phyloP scores from a whole-genome alignment of 2,888 invertebrate species.

The Nebria salina region DNA sequence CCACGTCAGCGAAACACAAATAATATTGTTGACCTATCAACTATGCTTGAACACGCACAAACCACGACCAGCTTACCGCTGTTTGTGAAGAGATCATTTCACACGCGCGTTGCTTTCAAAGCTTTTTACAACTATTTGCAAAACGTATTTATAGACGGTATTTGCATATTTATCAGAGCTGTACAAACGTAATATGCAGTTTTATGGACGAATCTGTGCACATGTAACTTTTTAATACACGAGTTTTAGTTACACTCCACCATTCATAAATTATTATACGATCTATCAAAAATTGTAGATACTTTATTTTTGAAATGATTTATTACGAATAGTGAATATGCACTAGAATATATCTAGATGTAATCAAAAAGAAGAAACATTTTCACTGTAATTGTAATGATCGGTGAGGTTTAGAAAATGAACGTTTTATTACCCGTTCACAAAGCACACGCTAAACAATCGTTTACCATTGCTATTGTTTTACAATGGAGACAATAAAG shows the following conservation, averaged over 20 bases:
- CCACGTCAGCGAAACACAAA: too few species aligned
- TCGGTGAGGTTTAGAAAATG: constrained; percentile 37
- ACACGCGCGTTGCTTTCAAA: background rate
- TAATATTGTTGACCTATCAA: background rate
- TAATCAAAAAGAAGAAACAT: background rate
- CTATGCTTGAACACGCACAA: background rate
- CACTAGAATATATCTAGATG: background rate
- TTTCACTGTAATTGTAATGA: constrained; percentile 28
- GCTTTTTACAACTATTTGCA: background rate
- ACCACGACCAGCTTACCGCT: background rate
- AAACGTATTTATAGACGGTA: background rate
- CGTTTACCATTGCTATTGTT: constrained; percentile 26
- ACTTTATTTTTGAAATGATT: too few species aligned
- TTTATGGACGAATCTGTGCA: too few species aligned
- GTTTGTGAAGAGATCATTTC: background rate
- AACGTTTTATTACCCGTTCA: constrained; percentile 26
- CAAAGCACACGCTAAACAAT: background rate
- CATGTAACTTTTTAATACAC: too few species aligned
- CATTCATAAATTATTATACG: too few species aligned
- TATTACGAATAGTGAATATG: too few species aligned
- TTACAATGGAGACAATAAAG: constrained; percentile 27
- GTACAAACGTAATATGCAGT: too few species aligned
- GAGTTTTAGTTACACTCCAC: too few species aligned
- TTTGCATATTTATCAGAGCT: background rate
- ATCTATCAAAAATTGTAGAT: too few species aligned